Base-by-base conservation (phyloP, 1,140 invertebrate species). In the Ectropis grisescens region DNA sequence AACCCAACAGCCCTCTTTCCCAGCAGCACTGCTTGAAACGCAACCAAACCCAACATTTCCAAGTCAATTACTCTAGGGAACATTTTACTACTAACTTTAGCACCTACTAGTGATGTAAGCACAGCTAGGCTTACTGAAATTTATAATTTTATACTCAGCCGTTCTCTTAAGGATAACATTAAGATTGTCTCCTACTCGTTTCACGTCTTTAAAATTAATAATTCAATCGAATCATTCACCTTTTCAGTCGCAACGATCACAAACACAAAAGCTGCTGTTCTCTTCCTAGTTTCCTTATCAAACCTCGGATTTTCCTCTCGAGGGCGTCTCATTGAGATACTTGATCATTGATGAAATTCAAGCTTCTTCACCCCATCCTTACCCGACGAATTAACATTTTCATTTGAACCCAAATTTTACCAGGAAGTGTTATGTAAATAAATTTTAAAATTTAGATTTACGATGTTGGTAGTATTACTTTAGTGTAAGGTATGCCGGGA, bases 41-140 rank as follows among this genome's bases (percentile, higher is more conserved):
- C 75, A 68, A 70, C 58, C 59, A 60, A 71, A 75, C 57, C 65
- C 62, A 76, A 69, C 85, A 86, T 85, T 82, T 87, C 84, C 84
- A 87, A 86, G 86, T 87, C 86, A 87, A 87, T 87, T 87, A 87
- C 75, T 85, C 82, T 85, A 86, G 85, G 86, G 86, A 87, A 87
- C 85, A 87, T 85, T 82, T 79, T 81, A 76, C 58, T 78, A 76
- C 66, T 71, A 69, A 69, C 58, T 58, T 26, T 80, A 81, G 76
- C 70, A 78, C 61, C 62, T 78, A 76, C 56, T 74, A 76, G 61
- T 50, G n/a, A n/a, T n/a, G 70, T 81, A 78, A 81, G 72, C 72
- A 65, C 57, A 57, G 43, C 54, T 81, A 81, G 67, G 65, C 72
- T 76, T 79, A 79, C 74, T 45, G 50, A 59, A 45, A 69, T 81